These are phyloP conservation scores for Chunga burmeisteri DNA, from an alignment of 2,113 vertebrate genomes.

Conservation along the genomic window DNA sequence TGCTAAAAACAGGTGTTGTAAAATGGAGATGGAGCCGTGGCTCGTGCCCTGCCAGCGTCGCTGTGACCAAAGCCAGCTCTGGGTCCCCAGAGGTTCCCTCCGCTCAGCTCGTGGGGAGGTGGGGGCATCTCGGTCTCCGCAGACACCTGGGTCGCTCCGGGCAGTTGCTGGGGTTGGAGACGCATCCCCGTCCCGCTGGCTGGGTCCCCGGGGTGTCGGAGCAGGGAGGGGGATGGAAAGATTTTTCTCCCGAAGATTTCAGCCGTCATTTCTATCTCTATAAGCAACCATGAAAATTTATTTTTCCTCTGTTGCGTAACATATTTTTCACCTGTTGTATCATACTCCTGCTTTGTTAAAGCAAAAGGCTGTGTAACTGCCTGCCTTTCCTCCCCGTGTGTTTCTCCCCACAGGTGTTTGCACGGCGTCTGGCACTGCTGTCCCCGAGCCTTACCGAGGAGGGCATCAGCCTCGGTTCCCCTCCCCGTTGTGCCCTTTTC, in stretches of 20 bases:
- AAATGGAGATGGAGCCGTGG: neutral
- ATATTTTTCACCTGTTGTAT: neutral
- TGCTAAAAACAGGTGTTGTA: neutral
- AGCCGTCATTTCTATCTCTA: neutral
- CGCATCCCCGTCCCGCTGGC: neutral
- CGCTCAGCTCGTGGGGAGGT: fast-evolving
- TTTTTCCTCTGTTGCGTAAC: neutral
- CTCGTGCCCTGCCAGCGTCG: neutral
- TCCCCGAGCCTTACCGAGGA: neutral
- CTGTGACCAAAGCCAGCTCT: neutral
- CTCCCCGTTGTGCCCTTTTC: neutral
- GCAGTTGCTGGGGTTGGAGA: neutral
- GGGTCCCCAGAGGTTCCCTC: no score
- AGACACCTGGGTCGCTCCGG: fast-evolving
- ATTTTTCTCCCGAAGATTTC: neutral
- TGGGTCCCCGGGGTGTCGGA: fast-evolving
- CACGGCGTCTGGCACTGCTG: fast-evolving
- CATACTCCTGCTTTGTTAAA: neutral
- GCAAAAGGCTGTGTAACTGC: neutral
- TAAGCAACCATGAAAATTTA: neutral
- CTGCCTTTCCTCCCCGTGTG: fast-evolving
- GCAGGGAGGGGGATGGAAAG: no score
- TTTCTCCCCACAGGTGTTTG: neutral
- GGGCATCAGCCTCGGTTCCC: no score
- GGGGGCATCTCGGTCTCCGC: fast-evolving